A percentile compares a stretch with the other conserved stretches of the same genome.
Evolutionary conservation across 2,113 vertebrate genomes (phyloP).

Genomic region (Aspidoscelis tigris): DNA sequence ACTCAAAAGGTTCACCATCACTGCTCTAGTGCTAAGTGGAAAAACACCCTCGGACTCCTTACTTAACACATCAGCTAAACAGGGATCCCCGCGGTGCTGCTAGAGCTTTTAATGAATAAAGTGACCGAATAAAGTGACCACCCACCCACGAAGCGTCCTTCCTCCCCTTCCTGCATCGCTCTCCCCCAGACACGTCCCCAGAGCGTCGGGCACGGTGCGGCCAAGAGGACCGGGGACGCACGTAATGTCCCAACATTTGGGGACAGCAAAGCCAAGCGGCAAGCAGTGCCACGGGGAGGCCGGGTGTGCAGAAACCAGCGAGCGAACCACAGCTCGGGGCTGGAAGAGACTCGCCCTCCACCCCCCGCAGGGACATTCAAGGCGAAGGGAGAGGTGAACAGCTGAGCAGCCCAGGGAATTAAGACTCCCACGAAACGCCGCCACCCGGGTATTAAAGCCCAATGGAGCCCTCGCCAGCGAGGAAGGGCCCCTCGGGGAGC

Average conservation of each 20-base stretch:
- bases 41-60: too few species aligned
- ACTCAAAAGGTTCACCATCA: too few species aligned
- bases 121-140: too few species aligned
- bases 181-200: too few species aligned
- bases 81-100: not conserved
- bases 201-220: too few species aligned
- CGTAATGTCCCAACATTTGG: not conserved
- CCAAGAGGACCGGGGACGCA: not conserved
- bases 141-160: not conserved
- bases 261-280: not conserved
- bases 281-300: not conserved
- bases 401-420: not conserved
- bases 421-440: not conserved
- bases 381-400: too few species aligned
- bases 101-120: not conserved
- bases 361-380: not conserved
- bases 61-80: too few species aligned
- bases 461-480: too few species aligned
- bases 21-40: too few species aligned
- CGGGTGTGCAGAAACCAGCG: not conserved
- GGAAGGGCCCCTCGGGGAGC: too few species aligned
- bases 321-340: not conserved
- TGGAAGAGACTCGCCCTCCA: not conserved
- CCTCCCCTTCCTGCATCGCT: not conserved
- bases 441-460: not conserved